phyloP scores from a whole-genome alignment of 2,113 vertebrate genomes.

The Cottus gobio region DNA sequence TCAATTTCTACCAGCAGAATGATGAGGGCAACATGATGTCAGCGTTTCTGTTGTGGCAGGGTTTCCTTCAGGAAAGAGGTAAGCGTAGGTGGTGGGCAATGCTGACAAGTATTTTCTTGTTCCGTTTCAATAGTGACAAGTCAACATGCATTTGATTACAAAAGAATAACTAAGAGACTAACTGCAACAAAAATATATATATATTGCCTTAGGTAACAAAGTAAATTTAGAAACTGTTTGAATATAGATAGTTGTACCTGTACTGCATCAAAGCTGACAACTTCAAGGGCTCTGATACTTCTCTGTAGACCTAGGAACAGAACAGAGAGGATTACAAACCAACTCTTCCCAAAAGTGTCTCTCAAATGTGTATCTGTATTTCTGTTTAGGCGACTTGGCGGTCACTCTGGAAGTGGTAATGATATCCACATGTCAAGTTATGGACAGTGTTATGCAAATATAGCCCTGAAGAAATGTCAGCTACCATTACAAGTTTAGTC shows the following conservation, averaged over 20 bases:
- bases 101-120: neutral
- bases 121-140: neutral
- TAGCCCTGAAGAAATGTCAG: conserved; percentile 10
- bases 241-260: conserved; percentile 74
- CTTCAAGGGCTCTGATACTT: conserved; percentile 66
- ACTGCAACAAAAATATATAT: too few species aligned
- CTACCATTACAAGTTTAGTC: conserved; percentile 52
- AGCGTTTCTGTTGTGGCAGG: neutral
- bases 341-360: neutral
- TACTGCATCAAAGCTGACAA: conserved; percentile 86
- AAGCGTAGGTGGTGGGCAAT: neutral
- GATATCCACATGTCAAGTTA: neutral
- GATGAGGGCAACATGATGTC: neutral
- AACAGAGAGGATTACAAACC: conserved; percentile 34
- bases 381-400: neutral
- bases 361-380: neutral
- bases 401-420: neutral
- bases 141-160: neutral
- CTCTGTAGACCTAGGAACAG: conserved; percentile 73
- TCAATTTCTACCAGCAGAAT: neutral
- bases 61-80: neutral
- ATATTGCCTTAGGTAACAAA: too few species aligned
- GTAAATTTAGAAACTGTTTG: conserved; percentile 49
- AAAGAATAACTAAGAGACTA: neutral
- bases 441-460: conserved; percentile 14